phyloP scores from a whole-genome alignment of 2,113 vertebrate species.

The Paratilapia polleni region DNA sequence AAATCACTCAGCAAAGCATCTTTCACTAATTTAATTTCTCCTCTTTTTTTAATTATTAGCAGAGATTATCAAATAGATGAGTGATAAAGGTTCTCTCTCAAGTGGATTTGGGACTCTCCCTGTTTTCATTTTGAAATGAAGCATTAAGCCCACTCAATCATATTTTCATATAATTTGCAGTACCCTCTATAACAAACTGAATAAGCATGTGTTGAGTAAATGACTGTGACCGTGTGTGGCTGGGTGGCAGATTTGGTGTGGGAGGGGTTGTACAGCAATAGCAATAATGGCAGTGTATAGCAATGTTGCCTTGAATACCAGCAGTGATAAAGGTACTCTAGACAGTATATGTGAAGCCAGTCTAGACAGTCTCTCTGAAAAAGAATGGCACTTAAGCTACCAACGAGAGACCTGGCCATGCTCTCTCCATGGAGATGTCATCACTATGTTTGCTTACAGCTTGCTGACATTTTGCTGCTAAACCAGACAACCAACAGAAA shows the following conservation, averaged over 20 bases:
- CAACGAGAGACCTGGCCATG: slow-evolving; percentile 47
- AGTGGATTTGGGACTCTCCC: slow-evolving; percentile 31
- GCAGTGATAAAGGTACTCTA: slow-evolving; percentile 62
- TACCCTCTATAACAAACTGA: slow-evolving; percentile 35
- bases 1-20: slow-evolving; percentile 5
- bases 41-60: slow-evolving; percentile 14
- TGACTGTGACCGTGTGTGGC: slow-evolving; percentile 35
- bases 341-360: slow-evolving; percentile 66
- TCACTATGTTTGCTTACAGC: slow-evolving; percentile 44
- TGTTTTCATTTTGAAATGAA: slow-evolving; percentile 40
- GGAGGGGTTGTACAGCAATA: slow-evolving; percentile 52
- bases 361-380: slow-evolving; percentile 73
- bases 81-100: slow-evolving; percentile 29
- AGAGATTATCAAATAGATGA: slow-evolving; percentile 14
- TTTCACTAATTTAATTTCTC: slow-evolving; percentile 21
- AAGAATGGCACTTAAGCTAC: slow-evolving; percentile 65
- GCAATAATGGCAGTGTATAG: slow-evolving; percentile 63
- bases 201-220: slow-evolving; percentile 43
- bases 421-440: slow-evolving; percentile 64
- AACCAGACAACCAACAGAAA: slow-evolving; percentile 48
- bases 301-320: slow-evolving; percentile 68
- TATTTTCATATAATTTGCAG: slow-evolving; percentile 43
- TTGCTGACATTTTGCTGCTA: slow-evolving; percentile 60
- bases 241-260: slow-evolving; percentile 51
- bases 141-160: slow-evolving; percentile 40